Percentiles rank a stretch among this genome's conserved stretches.
Conservation (phyloP, 2,888 invertebrate genomes). For the Eupithecia tripunctaria region DNA sequence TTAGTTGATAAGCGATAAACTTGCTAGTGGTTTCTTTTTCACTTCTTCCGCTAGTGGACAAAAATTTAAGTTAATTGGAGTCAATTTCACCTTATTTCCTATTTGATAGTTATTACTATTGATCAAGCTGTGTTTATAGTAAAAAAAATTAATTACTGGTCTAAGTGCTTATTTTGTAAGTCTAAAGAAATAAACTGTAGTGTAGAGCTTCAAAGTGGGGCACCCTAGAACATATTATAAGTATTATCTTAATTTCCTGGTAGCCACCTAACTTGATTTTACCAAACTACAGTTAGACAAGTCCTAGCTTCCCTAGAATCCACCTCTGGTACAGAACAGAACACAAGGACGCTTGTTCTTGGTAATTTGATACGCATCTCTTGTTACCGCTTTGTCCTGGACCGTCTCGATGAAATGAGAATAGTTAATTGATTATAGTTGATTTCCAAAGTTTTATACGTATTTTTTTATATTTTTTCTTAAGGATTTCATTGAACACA, state of each 20-base stretch:
- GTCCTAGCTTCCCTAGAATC: constrained; percentile 3
- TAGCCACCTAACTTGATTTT: not conserved
- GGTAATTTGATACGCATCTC: constrained; percentile 43
- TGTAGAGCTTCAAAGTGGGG: not conserved
- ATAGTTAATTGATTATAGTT: constrained; percentile 43
- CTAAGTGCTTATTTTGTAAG: too few relatives aligned
- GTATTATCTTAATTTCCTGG: not conserved
- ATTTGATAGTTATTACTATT: too few relatives aligned
- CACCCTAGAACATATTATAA: not conserved
- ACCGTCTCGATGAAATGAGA: constrained; percentile 43
- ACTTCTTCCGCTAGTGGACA: too few relatives aligned
- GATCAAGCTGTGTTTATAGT: too few relatives aligned
- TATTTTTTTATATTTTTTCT: not conserved
- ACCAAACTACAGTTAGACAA: not conserved
- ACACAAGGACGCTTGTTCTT: constrained; percentile 18
- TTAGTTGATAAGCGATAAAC: too few relatives aligned
- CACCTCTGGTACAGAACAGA: constrained; percentile 18
- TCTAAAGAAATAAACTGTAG: not conserved
- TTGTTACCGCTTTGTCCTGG: constrained; percentile 43
- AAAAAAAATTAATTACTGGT: too few relatives aligned
- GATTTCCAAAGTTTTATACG: constrained; percentile 27
- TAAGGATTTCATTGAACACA: too few relatives aligned
- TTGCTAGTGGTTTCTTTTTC: too few relatives aligned
- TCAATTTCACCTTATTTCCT: too few relatives aligned
- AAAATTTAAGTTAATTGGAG: too few relatives aligned